Evolutionary conservation across 2,113 vertebrate genomes (phyloP).

Genomic region (Alexandromys fortis): DNA sequence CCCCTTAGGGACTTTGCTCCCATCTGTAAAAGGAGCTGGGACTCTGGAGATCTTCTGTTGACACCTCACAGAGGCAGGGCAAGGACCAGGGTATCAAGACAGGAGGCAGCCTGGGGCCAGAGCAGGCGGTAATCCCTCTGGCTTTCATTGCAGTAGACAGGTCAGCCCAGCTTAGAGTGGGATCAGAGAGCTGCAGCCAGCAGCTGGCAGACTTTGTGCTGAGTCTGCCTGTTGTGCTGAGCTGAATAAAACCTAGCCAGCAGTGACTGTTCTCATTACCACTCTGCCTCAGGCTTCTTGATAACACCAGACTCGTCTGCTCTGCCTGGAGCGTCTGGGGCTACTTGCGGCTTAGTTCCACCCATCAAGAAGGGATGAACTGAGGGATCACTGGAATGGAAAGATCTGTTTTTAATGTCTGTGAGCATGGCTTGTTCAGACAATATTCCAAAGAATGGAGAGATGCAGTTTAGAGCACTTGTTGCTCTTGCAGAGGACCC

Average conservation of each 20-base stretch:
- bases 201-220: not conserved
- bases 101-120: not conserved
- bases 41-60: not conserved
- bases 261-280: not conserved
- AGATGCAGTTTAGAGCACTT: not conserved
- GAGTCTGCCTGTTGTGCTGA: not conserved
- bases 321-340: not conserved
- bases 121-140: not conserved
- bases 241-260: not conserved
- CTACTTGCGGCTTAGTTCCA: not conserved
- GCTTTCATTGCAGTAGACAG: not conserved
- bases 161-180: not conserved
- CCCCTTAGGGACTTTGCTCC: not conserved
- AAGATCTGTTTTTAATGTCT: not conserved
- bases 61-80: not conserved
- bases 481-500: not conserved
- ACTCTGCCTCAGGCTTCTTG: not conserved
- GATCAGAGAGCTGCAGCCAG: not conserved
- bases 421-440: not conserved
- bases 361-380: not conserved
- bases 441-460: not conserved
- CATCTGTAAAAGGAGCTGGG: not conserved
- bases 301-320: fast-evolving
- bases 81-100: too few species aligned
- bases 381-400: fast-evolving